Percentiles rank a stretch among this genome's conserved stretches.
Evolutionary conservation across 2,797 vertebrate species (phyloP).

Genomic region (Rhadinocentrus ornatus): DNA sequence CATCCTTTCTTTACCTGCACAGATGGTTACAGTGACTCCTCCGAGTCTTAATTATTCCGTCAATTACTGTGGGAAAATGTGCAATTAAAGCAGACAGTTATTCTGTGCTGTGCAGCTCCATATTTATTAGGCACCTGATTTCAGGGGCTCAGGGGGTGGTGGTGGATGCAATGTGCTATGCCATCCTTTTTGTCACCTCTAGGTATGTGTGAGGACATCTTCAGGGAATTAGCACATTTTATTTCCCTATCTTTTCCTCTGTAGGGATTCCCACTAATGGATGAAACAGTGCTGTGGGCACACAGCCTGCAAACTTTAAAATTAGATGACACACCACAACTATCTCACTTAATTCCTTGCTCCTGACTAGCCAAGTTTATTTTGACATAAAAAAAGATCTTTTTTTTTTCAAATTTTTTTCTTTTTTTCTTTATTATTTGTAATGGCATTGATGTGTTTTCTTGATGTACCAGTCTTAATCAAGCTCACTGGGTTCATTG

Average conservation of each 20-base stretch:
- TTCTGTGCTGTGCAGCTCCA: constrained; percentile 55
- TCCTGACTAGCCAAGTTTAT: constrained; percentile 14
- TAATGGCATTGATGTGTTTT: constrained; percentile 54
- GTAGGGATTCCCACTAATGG: constrained; percentile 49
- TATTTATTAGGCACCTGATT: constrained; percentile 82
- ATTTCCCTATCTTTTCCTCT: constrained; percentile 52
- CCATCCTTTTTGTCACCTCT: constrained; percentile 54
- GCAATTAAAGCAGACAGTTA: constrained; percentile 81
- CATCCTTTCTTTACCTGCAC: constrained; percentile 73
- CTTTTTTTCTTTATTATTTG: constrained; percentile 1
- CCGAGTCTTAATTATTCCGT: constrained; percentile 84
- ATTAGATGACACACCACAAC: constrained; percentile 26
- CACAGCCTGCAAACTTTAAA: constrained; percentile 46
- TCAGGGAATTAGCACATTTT: constrained; percentile 58
- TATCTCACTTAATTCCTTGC: constrained; percentile 6
- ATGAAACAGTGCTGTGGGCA: constrained; percentile 49
- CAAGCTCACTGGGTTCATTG: constrained; percentile 23
- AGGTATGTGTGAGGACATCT: constrained; percentile 53
- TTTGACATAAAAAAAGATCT: constrained; percentile 26
- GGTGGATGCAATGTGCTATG: constrained; percentile 10
- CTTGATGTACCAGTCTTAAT: constrained; percentile 37
- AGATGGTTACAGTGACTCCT: constrained; percentile 83
- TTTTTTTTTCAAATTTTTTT: neutral
- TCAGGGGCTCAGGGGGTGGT: constrained; percentile 44
- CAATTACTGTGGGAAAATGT: constrained; percentile 83